phyloP scores from a whole-genome alignment of 1,140 invertebrate genomes.

The Whitmania pigra region DNA sequence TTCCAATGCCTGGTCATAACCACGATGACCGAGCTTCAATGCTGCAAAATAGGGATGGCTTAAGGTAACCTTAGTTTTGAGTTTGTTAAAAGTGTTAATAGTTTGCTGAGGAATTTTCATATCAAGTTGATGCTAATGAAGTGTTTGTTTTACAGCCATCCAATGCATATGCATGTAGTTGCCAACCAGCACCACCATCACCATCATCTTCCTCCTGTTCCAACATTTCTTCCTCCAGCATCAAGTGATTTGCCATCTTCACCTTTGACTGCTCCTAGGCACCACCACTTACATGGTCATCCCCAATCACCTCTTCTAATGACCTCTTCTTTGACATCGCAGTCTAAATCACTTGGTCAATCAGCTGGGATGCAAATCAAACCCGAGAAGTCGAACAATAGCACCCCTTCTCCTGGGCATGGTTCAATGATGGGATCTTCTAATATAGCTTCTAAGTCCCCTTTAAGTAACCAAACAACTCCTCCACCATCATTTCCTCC shows the following conservation, averaged over 20 bases:
- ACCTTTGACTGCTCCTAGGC: neutral
- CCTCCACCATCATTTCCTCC: constrained; percentile 5
- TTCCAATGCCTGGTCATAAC: neutral
- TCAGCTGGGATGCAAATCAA: constrained; percentile 1
- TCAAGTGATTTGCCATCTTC: neutral
- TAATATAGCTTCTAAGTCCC: neutral
- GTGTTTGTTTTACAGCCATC: neutral
- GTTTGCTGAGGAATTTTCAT: too few relatives aligned
- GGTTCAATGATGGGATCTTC: neutral
- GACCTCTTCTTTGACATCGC: neutral
- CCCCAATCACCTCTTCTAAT: neutral
- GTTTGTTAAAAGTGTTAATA: too few relatives aligned
- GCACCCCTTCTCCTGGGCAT: neutral
- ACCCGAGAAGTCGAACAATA: neutral
- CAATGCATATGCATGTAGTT: neutral
- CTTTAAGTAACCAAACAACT: constrained; percentile 2
- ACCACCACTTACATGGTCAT: neutral
- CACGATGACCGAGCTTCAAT: neutral
- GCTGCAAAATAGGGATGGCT: too few relatives aligned
- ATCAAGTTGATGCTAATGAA: too few relatives aligned
- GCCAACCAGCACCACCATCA: constrained; percentile 5
- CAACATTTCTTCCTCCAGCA: constrained; percentile 7
- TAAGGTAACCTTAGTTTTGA: too few relatives aligned
- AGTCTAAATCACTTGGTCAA: neutral
- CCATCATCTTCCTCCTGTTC: constrained; percentile 5